Base-by-base conservation (phyloP, 1,140 invertebrate species). In the Macrostomum lignano region DNA sequence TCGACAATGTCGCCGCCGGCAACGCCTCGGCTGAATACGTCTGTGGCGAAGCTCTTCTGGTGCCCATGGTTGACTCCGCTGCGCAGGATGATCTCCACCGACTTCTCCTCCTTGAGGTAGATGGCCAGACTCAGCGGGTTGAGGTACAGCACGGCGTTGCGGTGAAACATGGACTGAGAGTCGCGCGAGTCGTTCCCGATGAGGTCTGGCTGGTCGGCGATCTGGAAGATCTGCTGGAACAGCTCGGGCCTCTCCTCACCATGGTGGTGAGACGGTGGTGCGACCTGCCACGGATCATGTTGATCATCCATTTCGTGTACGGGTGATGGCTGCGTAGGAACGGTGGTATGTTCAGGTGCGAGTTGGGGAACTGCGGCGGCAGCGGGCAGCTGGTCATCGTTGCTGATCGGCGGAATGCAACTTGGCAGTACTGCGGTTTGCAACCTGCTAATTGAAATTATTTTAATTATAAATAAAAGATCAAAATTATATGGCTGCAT, bases 301-400 rank as follows among this genome's bases (percentile, higher is more conserved):
- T 28, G 15, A 28, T 14, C 26, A 28, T 28, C 26, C 26, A 28
- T 28, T 28, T 28, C 26, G 26, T 28, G 9, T 28, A 28, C 19
- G 26, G 26, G 19, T 28, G 26, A 28, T 17, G 14, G 19, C 26
- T 15, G 19, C 19, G 26, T 7, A 28, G 19, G 19, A 28, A 28
- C 9, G 26, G 26, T 15, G 26, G 26, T 7, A 28, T 28, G 15
- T 7, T 9, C 4, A 28, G 15, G 19, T 28, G 15, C 4, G 26
- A 28, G 9, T 17, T 17, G 9, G 19, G 15, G 19, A 28, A 28
- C 19, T 17, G 3, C 7, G 26, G 26, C 15, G 26, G 26, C n/a
- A n/a, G n/a, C n/a, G n/a, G n/a, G n/a, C n/a, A n/a, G n/a, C n/a
- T n/a, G n/a, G n/a, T n/a, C n/a, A n/a, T n/a, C n/a, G n/a, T n/a